Base-by-base conservation (phyloP, 2,888 invertebrate species). In the Escarpia spicata region DNA sequence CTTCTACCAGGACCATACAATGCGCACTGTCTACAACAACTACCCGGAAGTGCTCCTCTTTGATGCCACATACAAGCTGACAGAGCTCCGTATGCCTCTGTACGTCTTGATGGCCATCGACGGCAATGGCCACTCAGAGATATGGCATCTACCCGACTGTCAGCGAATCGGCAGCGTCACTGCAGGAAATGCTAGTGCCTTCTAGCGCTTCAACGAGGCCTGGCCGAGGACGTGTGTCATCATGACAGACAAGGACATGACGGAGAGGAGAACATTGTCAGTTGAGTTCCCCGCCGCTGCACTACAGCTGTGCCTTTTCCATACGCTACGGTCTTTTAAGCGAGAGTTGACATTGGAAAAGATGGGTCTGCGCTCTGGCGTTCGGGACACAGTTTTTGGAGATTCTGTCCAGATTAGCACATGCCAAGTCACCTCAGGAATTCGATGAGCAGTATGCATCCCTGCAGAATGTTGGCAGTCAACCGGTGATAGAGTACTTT, bases 21-120 rank as follows among this genome's bases (percentile, higher is more conserved):
- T 94, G 93, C 91, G 92, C 60, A 45, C 91, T 10, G 92, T 92
- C n/a, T 94, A 92, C 92, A 15, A 90, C 43, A 60, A 4, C 44
- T 94, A 58, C 90, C 94, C 93, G 8, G 93, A 94, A 45, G 60
- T 94, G 3, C 44, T 94, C n/a, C 58, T 94, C 60, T 91, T 93
- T 26, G 93, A 93, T 92, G 93, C 92, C 9, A 94, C 94, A 19
- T 93, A 94, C 92, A 92, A 93, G 43, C 89, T 93, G 15, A 94
- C 93, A 90, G 92, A 93, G 19, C 58, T 94, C 15, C 58, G 93
- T 15, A 93, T 94, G 94, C 93, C 93, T n/a, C 90, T 94, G 10
- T 94, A 92, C 75, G 43, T 93, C 9, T 43, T 94, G 19, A 37
- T 91, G 52, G 91, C n/a, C 31, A 45, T 2, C 12, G 91, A 91